phyloP scores from a whole-genome alignment of 2,888 invertebrate genomes.

The Priapulus caudatus region DNA sequence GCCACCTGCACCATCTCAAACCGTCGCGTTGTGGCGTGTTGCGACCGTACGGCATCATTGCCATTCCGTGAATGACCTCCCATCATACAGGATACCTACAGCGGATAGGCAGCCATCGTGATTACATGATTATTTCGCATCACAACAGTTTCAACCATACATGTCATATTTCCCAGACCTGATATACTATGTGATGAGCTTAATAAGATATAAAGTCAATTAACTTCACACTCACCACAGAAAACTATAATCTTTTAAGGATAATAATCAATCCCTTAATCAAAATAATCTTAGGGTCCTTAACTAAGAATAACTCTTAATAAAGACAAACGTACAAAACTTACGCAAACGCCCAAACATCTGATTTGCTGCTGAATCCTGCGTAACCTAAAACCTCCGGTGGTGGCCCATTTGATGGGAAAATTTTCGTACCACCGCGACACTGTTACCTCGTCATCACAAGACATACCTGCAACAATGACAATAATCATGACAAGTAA shows the following conservation, averaged over 20 bases:
- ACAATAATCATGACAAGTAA: constrained; percentile 5
- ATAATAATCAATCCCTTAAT: too few relatives aligned
- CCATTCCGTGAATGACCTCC: constrained; percentile 91
- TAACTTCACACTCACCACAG: too few relatives aligned
- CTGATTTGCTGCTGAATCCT: constrained; percentile 86
- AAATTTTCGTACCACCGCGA: constrained; percentile 91
- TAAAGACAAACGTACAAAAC: constrained; percentile 24
- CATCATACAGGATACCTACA: constrained; percentile 85
- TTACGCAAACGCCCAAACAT: constrained; percentile 92
- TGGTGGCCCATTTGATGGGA: constrained; percentile 96
- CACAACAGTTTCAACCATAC: too few relatives aligned
- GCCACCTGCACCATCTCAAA: constrained; percentile 83
- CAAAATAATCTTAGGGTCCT: too few relatives aligned
- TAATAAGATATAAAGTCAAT: too few relatives aligned
- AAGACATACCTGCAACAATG: constrained; percentile 58
- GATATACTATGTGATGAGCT: too few relatives aligned
- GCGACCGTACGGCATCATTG: constrained; percentile 88
- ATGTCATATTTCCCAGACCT: too few relatives aligned
- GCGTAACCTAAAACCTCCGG: constrained; percentile 92
- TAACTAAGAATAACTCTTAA: too few relatives aligned
- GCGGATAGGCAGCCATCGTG: constrained; percentile 18
- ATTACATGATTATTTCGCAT: too few relatives aligned
- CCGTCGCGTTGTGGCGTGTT: constrained; percentile 82
- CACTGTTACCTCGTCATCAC: constrained; percentile 91
- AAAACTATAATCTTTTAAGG: too few relatives aligned